Conservation (phyloP, 2,113 vertebrate species). For the Pitta sordida region DNA sequence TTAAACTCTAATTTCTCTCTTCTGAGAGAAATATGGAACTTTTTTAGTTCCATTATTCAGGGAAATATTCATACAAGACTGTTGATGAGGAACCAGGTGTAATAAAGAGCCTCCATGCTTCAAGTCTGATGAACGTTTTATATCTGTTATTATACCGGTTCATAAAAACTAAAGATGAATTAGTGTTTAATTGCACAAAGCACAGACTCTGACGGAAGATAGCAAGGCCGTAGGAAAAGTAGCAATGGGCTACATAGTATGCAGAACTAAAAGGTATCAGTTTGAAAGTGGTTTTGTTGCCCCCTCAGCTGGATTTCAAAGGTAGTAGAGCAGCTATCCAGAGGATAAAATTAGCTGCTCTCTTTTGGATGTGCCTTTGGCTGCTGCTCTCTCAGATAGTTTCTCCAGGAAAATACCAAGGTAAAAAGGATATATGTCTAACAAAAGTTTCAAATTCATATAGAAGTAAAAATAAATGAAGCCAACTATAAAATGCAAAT, state of each 20-base stretch:
- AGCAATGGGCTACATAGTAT: not conserved
- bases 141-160: not conserved
- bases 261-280: not conserved
- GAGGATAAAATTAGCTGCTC: not conserved
- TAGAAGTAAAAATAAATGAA: conserved; percentile 5
- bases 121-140: not conserved
- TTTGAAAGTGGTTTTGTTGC: not conserved
- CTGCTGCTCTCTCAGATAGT: not conserved
- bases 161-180: not conserved
- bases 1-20: not conserved
- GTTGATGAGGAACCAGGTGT: not conserved
- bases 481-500: conserved; percentile 40
- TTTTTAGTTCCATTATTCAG: not conserved
- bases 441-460: not conserved
- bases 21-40: not conserved
- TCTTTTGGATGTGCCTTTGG: not conserved
- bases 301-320: not conserved
- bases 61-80: not conserved
- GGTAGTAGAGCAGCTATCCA: not conserved
- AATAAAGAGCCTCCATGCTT: not conserved
- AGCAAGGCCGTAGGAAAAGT: not conserved
- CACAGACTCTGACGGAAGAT: not conserved
- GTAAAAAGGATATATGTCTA: not conserved
- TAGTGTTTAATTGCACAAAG: not conserved
- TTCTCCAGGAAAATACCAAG: not conserved